Percentiles rank a stretch among this genome's conserved stretches.
Evolutionary conservation across 2,113 vertebrate species (phyloP).

Genomic region (Caretta caretta): DNA sequence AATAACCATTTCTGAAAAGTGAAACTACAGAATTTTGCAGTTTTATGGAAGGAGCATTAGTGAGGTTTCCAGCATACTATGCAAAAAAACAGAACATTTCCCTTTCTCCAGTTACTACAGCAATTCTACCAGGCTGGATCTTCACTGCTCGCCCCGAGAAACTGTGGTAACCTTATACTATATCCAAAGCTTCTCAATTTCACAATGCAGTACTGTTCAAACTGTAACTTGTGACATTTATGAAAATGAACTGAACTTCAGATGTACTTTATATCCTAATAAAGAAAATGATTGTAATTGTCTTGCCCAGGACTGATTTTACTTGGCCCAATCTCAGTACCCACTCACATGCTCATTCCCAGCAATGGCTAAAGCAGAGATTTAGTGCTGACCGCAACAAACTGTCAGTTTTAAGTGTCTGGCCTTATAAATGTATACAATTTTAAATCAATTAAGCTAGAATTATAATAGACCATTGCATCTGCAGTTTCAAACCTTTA

Average conservation of each 20-base stretch:
- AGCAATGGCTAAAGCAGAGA: rapidly evolving
- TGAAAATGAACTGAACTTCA: background rate
- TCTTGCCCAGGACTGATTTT: background rate
- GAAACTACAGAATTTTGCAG: background rate
- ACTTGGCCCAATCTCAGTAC: background rate
- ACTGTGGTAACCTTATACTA: background rate
- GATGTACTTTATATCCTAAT: background rate
- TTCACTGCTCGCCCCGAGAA: background rate
- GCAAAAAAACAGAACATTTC: background rate
- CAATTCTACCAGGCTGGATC: background rate
- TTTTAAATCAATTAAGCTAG: background rate
- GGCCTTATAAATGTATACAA: background rate
- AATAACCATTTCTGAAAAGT: background rate
- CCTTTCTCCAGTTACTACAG: background rate
- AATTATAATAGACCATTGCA: background rate
- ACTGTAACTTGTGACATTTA: background rate
- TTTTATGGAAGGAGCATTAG: background rate
- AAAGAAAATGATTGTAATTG: background rate
- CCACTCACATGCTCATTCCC: background rate
- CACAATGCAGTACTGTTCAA: background rate
- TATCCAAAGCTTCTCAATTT: background rate
- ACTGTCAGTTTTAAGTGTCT: background rate
- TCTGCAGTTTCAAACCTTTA: background rate
- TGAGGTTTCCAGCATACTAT: too few relatives aligned
- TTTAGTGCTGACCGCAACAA: background rate